phyloP scores from a whole-genome alignment of 1,140 invertebrate genomes.

The Camponotus vicinus region DNA sequence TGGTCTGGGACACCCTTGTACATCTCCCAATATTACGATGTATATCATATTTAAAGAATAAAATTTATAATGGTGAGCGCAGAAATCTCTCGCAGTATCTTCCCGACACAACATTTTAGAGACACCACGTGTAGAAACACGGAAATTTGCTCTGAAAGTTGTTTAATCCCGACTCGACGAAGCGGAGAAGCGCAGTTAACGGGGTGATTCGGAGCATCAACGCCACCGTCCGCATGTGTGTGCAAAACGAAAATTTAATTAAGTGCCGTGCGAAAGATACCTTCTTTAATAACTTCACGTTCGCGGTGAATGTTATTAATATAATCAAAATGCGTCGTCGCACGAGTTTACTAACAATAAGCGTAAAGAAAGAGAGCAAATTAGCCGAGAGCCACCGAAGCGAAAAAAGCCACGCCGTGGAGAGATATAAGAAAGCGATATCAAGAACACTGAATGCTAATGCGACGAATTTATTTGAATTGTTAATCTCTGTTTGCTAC shows the following conservation, averaged over 20 bases:
- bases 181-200: conserved; percentile 30
- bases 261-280: conserved; percentile 42
- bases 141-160: conserved; percentile 30
- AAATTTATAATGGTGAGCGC: background rate
- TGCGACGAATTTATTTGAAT: conserved; percentile 76
- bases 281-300: conserved; percentile 47
- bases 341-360: background rate
- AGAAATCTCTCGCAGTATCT: background rate
- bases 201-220: conserved; percentile 44
- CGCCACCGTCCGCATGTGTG: conserved; percentile 12
- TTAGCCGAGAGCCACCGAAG: conserved; percentile 27
- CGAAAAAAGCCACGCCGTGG: background rate
- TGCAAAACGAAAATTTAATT: conserved; percentile 64
- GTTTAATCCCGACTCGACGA: conserved; percentile 29
- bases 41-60: background rate
- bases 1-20: too few relatives aligned
- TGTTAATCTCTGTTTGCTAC: conserved; percentile 34
- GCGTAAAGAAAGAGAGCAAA: background rate
- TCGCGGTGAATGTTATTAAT: background rate
- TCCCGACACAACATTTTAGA: background rate
- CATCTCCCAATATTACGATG: background rate
- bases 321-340: conserved; percentile 32
- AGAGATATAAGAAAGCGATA: conserved; percentile 48
- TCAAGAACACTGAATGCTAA: conserved; percentile 53
- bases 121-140: background rate